Evolutionary conservation across 2,797 vertebrate genomes (phyloP).

Genomic region (Typhlichthys eigenmanni): DNA sequence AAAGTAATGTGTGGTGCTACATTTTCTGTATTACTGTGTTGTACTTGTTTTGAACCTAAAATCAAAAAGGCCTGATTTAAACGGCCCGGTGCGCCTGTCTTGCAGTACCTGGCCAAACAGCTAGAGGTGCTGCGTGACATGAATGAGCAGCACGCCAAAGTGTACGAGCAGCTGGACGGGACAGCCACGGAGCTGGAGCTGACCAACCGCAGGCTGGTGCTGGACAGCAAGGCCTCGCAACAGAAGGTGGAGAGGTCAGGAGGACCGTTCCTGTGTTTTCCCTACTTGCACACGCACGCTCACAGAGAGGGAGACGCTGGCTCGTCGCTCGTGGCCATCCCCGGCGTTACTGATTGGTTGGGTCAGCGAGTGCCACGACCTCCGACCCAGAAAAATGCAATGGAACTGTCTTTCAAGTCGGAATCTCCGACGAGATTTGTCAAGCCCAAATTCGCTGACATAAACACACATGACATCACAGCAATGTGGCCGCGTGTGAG

Average conservation of each 20-base stretch:
- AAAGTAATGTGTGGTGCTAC: not conserved
- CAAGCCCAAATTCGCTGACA: too few species aligned
- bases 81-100: not conserved
- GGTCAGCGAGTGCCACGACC: too few species aligned
- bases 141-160: constrained; percentile 96
- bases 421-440: too few species aligned
- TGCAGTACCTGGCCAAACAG: constrained; percentile 76
- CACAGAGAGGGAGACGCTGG: not conserved
- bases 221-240: constrained; percentile 83
- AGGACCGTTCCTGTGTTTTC: not conserved
- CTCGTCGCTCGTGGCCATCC: too few species aligned
- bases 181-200: constrained; percentile 90
- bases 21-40: not conserved
- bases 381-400: too few species aligned
- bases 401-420: too few species aligned
- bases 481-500: too few species aligned
- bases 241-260: constrained; percentile 68
- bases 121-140: constrained; percentile 88
- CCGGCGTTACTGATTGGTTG: too few species aligned
- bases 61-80: not conserved
- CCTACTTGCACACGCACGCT: not conserved
- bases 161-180: constrained; percentile 96
- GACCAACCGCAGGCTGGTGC: constrained; percentile 89
- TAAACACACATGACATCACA: too few species aligned
- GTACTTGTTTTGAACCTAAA: not conserved